Evolutionary conservation across 2,888 invertebrate genomes (phyloP), one percentile per base, ranked within the genome.

Genomic region (Callyntrura guangdongensis): DNA sequence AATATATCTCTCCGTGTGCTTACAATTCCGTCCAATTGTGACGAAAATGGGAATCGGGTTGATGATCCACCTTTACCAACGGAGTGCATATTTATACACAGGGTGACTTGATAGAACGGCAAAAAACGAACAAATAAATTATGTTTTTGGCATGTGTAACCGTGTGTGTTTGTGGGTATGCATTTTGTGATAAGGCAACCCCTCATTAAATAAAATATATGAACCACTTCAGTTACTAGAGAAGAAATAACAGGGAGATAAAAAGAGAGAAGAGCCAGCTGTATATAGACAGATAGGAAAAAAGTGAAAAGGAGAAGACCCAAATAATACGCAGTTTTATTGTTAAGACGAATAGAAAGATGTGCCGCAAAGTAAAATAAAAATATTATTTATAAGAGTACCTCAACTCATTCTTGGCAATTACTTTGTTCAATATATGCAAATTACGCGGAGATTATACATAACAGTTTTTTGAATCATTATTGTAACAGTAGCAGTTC

Each of bases 131-230:
- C 11, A 67, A 74, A 81, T 81, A 81, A 81, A 81, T 81, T 61
- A 81, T 81, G 81, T 61, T 81, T 81, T 81, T 81, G 61, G 61
- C 81, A 17, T 81, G 81, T 49, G 25, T 45, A 81, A 61, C 61
- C 81, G 59, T 61, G 59, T 49, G 25, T 47, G 11, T 69, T 3
- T 59, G n/a, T 59, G 59, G 5, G 17, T 77, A 77, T 67, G 59
- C 25, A 53, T 67, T 84, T 74, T 85, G 72, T 56, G 53, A 72
- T 72, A 85, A 67, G 20, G 85, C 72, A 22, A 85, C 45, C 85
- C 72, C 74, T 72, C 72, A 85, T 85, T 72, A 85, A 85, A 85
- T 85, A 85, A 85, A 85, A 85, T 72, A 85, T 72, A 84, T 81
- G 81, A 45, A 36, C 81, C 81, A 81, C 81, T 81, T 81, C 81